A percentile compares a stretch with the other conserved stretches of the same genome.
Conservation (phyloP, 2,888 invertebrate species). For the Pocota personata region DNA sequence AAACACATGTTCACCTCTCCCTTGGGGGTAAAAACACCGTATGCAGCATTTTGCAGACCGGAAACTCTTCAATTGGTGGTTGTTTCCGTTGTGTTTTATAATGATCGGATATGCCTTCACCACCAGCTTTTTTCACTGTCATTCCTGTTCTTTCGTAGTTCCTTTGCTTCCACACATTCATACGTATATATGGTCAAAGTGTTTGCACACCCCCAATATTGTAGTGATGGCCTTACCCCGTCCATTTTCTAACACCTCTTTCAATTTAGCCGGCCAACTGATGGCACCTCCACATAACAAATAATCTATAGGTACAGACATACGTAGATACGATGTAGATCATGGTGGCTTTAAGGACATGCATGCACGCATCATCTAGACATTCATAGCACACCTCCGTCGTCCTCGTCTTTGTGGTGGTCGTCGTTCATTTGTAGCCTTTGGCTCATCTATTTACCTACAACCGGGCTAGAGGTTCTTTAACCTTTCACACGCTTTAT, state of each 20-base stretch:
- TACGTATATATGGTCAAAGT: conserved; percentile 17
- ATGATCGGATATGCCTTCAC: conserved; percentile 80
- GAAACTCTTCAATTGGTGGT: conserved; percentile 82
- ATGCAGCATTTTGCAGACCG: conserved; percentile 75
- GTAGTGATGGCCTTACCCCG: conserved; percentile 4
- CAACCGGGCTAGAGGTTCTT: conserved; percentile 35
- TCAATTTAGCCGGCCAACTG: conserved; percentile 54
- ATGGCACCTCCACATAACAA: conserved; percentile 51
- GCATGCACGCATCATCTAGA: conserved; percentile 53
- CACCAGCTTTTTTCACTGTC: conserved; percentile 72
- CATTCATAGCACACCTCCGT: neutral
- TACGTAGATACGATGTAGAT: conserved; percentile 10
- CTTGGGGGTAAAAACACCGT: conserved; percentile 40
- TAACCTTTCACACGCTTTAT: conserved; percentile 42
- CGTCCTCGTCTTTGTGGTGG: neutral
- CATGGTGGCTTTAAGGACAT: conserved; percentile 23
- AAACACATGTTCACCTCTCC: conserved; percentile 49
- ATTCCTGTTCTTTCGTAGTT: conserved; percentile 16
- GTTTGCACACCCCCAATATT: conserved; percentile 51
- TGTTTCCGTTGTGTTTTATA: conserved; percentile 82
- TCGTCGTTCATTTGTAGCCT: conserved; percentile 22
- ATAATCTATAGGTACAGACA: conserved; percentile 51
- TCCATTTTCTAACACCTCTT: conserved; percentile 63
- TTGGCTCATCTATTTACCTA: conserved; percentile 36
- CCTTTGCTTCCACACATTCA: neutral